Base-by-base conservation (phyloP, 2,888 invertebrate species). In the Eupithecia subumbrata region DNA sequence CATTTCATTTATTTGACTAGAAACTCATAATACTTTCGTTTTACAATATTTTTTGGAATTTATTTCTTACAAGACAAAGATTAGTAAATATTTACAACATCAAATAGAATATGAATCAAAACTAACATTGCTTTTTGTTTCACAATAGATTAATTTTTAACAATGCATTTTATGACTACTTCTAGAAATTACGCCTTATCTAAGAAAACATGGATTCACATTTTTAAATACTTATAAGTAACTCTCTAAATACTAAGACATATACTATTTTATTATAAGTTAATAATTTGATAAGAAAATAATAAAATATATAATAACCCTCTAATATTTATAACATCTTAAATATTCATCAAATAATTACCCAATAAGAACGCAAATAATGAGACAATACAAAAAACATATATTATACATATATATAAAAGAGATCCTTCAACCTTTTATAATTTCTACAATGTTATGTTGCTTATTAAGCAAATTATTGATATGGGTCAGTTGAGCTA, bases 1-100 rank as follows among this genome's bases (percentile, higher is more conserved):
- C 48, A 77, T 63, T 74, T 67, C 63, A 68, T 77, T 77, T 77
- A 77, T 77, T 77, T 68, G 77, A 77, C 92, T 92, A 91, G 90
- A 91, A 91, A 87, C 83, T 78, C 82, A 86, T 82, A 75, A 76
- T 73, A 73, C 40, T 64, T 48, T 60, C 63, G 30, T 73, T 69
- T 73, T 71, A 78, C 56, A 67, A 63, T 73, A 72, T 34, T n/a
- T 76, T 73, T 56, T 60, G 60, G 77, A 80, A 82, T 74, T 64
- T 72, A 73, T 37, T 64, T 66, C 66, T 73, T 74, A 76, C n/a
- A 74, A 76, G 71, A 78, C 25, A 73, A 16, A 72, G 48, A 68
- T 75, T 63, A 75, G 73, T 74, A 56, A 77, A 48, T 79, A 81
- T 81, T 72, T 80, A 81, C 81, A 81, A 77, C 76, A 78, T 75